Percentiles rank a stretch among this genome's conserved stretches.
Evolutionary conservation across 2,888 invertebrate genomes (phyloP).

Genomic region (Drosophila histrio): DNA sequence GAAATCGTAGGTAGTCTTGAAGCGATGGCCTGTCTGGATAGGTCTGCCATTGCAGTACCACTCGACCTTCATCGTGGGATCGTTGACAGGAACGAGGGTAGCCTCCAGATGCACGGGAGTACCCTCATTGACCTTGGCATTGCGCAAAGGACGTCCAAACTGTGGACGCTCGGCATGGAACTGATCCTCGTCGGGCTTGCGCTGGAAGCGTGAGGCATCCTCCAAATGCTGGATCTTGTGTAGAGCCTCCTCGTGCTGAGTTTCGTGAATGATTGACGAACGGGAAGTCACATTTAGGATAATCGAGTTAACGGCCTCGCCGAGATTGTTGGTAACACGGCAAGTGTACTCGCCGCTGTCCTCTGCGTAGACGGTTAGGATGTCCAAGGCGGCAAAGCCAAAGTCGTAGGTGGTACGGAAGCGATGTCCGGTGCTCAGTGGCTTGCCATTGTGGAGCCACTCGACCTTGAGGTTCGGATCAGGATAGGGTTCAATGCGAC

Average conservation of each 20-base stretch:
- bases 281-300: slow-evolving; percentile 92
- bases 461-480: slow-evolving; percentile 95
- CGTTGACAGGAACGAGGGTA: slow-evolving; percentile 97
- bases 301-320: slow-evolving; percentile 92
- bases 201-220: slow-evolving; percentile 91
- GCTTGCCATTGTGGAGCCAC: slow-evolving; percentile 97
- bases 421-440: slow-evolving; percentile 93
- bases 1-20: slow-evolving; percentile 98
- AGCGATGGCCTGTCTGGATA: slow-evolving; percentile 96
- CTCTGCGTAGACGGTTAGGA: slow-evolving; percentile 96
- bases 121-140: slow-evolving; percentile 94
- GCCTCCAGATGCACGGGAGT: slow-evolving; percentile 96
- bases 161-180: slow-evolving; percentile 93
- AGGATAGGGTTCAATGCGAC: slow-evolving; percentile 96
- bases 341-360: slow-evolving; percentile 97
- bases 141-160: slow-evolving; percentile 94
- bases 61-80: slow-evolving; percentile 99
- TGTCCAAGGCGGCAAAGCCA: slow-evolving; percentile 98
- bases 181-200: slow-evolving; percentile 89
- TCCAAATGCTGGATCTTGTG: slow-evolving; percentile 97
- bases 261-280: slow-evolving; percentile 93
- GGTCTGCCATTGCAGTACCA: slow-evolving; percentile 99
- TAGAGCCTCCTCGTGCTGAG: slow-evolving; percentile 96
- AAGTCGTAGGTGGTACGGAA: slow-evolving; percentile 98
- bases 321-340: slow-evolving; percentile 93